Evolutionary conservation across 2,113 vertebrate genomes (phyloP), one percentile per base, ranked within the genome.

Genomic region (Erythrolamprus reginae): DNA sequence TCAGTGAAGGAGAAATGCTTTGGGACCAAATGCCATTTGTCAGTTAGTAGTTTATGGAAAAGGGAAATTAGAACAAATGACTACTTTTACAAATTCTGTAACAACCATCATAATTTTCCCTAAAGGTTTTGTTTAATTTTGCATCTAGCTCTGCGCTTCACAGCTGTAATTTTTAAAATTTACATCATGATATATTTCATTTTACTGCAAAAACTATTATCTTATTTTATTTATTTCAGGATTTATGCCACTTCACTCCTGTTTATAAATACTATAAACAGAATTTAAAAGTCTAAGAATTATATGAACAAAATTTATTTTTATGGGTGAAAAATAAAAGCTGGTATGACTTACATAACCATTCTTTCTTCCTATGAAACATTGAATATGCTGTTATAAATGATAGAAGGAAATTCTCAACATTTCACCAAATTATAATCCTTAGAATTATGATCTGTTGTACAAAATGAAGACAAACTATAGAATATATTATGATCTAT

Each of bases 1-100:
- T n/a, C 8, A 58, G 45, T 77, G 38, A 53, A 28, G 50, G 4
- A 82, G 51, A 87, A 82, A 42, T 53, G 38, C 82, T 70, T 82
- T 90, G 51, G 65, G 82, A 53, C 70, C 42, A 88, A 56, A 51
- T 58, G 42, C n/a, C 65, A 82, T 83, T 45, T 88, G 52, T 15
- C 33, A 47, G 65, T n/a, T 90, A 77, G 12, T 83, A 42, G 70
- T 88, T 83, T 91, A 53, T 42, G 45, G 21, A 51, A 88, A 84
- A 33, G 50, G 45, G 70, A 91, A 82, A 45, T 50, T 50, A 47
- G 85, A 83, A n/a, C 50, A 91, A 83, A 84, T 87, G 50, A 53
- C 58, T 87, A 58, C 28, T 91, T 91, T 50, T 56, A 83, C n/a
- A 38, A 83, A 83, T 83, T 50, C n/a, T 91, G 53, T 88, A 47